phyloP scores from a whole-genome alignment of 1,140 invertebrate species.

The Nasonia longicornis region DNA sequence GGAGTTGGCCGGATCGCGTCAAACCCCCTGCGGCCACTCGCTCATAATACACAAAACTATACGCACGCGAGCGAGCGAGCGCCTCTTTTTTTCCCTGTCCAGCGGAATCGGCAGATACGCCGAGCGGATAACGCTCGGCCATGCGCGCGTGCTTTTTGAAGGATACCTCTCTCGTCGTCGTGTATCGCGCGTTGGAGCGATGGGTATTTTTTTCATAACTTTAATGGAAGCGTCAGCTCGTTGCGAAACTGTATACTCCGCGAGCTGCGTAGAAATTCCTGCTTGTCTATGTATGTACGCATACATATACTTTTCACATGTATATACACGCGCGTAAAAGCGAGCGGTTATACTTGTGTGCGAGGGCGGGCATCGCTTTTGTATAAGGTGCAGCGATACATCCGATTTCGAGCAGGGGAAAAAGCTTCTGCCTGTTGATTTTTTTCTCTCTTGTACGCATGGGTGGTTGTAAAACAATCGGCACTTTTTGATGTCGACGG shows the following conservation, averaged over 20 bases:
- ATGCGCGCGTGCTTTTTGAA: constrained; percentile 17
- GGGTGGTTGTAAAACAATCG: constrained; percentile 12
- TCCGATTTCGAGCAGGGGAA: constrained; percentile 24
- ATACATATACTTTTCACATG: neutral
- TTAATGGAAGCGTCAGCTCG: constrained; percentile 43
- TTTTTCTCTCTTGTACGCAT: neutral
- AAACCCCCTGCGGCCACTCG: neutral
- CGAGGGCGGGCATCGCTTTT: neutral
- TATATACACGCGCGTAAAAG: neutral
- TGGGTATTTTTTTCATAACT: constrained; percentile 46
- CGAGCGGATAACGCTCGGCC: constrained; percentile 4
- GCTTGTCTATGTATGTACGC: neutral
- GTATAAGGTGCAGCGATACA: constrained; percentile 28
- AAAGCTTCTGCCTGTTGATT: neutral
- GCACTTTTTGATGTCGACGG: neutral
- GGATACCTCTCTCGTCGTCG: neutral
- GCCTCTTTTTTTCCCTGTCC: constrained; percentile 3
- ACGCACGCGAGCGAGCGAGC: too few species aligned
- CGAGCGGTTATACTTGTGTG: too few species aligned
- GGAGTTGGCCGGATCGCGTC: neutral
- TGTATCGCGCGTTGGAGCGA: neutral
- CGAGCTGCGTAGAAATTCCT: neutral
- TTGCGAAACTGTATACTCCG: constrained; percentile 23
- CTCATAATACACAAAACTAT: constrained; percentile 34
- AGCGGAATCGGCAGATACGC: constrained; percentile 28